Evolutionary conservation across 2,888 invertebrate genomes (phyloP).

Genomic region (Reticulitermes lucifugus): DNA sequence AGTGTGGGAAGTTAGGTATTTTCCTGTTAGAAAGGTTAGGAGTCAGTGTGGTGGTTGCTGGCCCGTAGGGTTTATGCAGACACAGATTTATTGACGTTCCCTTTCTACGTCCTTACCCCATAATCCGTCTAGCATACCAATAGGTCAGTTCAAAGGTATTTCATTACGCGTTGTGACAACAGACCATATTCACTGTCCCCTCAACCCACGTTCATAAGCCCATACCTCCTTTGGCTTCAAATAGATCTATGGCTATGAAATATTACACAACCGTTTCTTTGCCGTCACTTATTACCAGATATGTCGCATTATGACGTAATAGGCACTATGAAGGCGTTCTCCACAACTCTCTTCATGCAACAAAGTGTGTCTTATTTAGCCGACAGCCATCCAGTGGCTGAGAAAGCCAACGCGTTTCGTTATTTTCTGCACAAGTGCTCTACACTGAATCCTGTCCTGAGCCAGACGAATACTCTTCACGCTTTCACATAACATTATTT

Average conservation of each 20-base stretch:
- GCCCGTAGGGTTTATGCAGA: background rate
- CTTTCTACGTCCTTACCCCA: background rate
- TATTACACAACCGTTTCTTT: background rate
- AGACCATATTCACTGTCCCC: background rate
- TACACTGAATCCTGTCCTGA: too few relatives aligned
- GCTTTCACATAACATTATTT: too few relatives aligned
- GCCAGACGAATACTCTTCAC: too few relatives aligned
- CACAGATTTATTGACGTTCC: slow-evolving; percentile 11
- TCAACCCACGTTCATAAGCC: background rate
- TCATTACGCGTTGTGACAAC: background rate
- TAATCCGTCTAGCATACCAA: slow-evolving; percentile 4
- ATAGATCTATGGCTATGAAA: background rate
- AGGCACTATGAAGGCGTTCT: too few relatives aligned
- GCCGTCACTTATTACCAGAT: background rate
- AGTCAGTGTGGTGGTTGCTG: background rate
- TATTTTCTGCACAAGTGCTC: too few relatives aligned
- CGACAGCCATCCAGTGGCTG: too few relatives aligned
- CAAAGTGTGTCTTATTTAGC: too few relatives aligned
- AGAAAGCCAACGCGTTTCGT: too few relatives aligned
- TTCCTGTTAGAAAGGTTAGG: slow-evolving; percentile 4
- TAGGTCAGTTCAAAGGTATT: slow-evolving; percentile 11
- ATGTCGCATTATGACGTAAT: background rate
- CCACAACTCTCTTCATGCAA: too few relatives aligned
- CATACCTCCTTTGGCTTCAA: background rate
- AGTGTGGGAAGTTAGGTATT: slow-evolving; percentile 5